A percentile compares a stretch with the other conserved stretches of the same genome.
These are phyloP conservation scores for Pseudomyrmex pallidus DNA, from an alignment of 1,140 invertebrate species.

Conservation along the genomic window DNA sequence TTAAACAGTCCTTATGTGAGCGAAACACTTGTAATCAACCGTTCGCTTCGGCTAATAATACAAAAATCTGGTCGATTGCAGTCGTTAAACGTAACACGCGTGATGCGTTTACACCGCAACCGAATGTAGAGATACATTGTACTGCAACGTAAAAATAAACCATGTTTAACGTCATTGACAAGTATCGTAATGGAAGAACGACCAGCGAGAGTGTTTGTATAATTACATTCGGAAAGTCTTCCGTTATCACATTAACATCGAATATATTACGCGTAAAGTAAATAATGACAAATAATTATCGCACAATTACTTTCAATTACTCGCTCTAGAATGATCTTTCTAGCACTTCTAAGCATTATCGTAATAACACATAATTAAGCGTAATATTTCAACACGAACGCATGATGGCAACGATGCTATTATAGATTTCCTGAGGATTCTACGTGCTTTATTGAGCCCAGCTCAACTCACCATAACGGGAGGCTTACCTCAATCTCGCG, in stretches of 20 bases:
- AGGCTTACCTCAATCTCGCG: slow-evolving; percentile 53
- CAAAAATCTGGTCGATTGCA: slow-evolving; percentile 65
- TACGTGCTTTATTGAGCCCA: slow-evolving; percentile 52
- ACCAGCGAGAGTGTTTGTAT: slow-evolving; percentile 40
- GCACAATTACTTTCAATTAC: slow-evolving; percentile 22
- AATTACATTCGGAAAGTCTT: slow-evolving; percentile 28
- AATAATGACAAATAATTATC: slow-evolving; percentile 53
- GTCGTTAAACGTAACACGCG: slow-evolving; percentile 47
- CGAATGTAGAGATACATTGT: slow-evolving; percentile 52
- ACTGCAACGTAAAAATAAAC: slow-evolving; percentile 74
- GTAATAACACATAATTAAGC: slow-evolving; percentile 73
- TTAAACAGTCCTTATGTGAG: slow-evolving; percentile 75
- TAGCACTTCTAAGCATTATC: slow-evolving; percentile 57
- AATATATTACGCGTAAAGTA: slow-evolving; percentile 37
- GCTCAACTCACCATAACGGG: slow-evolving; percentile 46
- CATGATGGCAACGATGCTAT: slow-evolving; percentile 46
- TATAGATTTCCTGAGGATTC: slow-evolving; percentile 54
- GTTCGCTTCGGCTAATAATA: slow-evolving; percentile 68
- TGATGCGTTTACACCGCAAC: slow-evolving; percentile 52
- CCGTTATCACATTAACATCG: slow-evolving; percentile 62
- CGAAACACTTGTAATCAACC: slow-evolving; percentile 56
- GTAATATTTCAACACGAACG: slow-evolving; percentile 62
- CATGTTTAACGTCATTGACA: slow-evolving; percentile 61
- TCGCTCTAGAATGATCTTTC: slow-evolving; percentile 56
- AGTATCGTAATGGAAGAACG: slow-evolving; percentile 65